A percentile compares a stretch with the other conserved stretches of the same genome.
These are phyloP conservation scores for Mugil cephalus DNA, from an alignment of 2,113 vertebrate species.

Conservation along the genomic window DNA sequence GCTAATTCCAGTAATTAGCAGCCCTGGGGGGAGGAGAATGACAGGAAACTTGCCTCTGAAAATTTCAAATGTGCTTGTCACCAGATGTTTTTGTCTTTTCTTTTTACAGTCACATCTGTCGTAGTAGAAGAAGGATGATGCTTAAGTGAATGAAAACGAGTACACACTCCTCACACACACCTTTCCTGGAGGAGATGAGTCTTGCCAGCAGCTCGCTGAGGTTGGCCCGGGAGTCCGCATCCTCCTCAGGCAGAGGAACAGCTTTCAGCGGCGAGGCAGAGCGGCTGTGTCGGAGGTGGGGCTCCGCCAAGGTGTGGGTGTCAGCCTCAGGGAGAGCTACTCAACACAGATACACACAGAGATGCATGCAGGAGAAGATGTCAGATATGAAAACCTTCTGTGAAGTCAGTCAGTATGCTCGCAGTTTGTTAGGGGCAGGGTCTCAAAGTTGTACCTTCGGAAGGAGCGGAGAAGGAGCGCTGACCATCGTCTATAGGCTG, in stretches of 20 bases:
- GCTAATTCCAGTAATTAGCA: constrained; percentile 71
- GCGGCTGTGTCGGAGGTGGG: constrained; percentile 77
- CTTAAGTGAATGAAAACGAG: not conserved
- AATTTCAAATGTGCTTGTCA: constrained; percentile 26
- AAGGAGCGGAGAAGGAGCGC: constrained; percentile 46
- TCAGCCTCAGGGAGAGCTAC: constrained; percentile 58
- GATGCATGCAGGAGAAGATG: not conserved
- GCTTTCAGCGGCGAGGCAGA: constrained; percentile 80
- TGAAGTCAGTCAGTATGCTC: not conserved
- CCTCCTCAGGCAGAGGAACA: constrained; percentile 75
- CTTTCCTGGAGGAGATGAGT: constrained; percentile 91
- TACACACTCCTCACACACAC: constrained; percentile 70
- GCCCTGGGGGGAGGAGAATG: constrained; percentile 19
- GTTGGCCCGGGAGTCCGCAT: constrained; percentile 85
- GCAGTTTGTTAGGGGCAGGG: not conserved
- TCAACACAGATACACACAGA: constrained; percentile 16
- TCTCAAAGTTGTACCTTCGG: constrained; percentile 53
- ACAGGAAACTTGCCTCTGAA: constrained; percentile 35
- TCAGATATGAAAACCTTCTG: not conserved
- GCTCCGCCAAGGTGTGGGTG: constrained; percentile 51
- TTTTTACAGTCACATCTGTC: not conserved
- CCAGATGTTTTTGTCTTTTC: constrained; percentile 18
- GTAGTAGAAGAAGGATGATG: no score
- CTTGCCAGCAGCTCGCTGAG: constrained; percentile 89
- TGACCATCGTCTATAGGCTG: constrained; percentile 66